Evolutionary conservation across 2,797 vertebrate species (phyloP).

Genomic region (Sebastolobus altivelis): DNA sequence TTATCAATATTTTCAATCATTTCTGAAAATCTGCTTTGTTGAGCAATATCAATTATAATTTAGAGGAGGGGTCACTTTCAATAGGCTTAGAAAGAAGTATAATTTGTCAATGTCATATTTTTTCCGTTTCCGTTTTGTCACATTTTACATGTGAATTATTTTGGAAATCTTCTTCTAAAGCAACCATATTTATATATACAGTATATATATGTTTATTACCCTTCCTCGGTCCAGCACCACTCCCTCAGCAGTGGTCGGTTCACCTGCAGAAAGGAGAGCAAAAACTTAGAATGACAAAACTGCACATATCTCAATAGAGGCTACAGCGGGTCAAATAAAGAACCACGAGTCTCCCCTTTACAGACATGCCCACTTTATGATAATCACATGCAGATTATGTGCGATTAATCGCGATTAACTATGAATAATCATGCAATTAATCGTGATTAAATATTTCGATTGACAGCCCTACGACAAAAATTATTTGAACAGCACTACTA

Average conservation of each 20-base stretch:
- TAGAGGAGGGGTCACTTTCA: neutral
- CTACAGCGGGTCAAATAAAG: too few species aligned
- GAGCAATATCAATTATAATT: neutral
- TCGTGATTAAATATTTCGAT: too few species aligned
- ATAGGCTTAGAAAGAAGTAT: neutral
- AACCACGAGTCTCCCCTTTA: too few species aligned
- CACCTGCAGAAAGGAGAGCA: slow-evolving; percentile 62
- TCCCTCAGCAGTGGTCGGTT: slow-evolving; percentile 76
- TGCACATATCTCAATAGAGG: neutral
- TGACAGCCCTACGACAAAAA: too few species aligned
- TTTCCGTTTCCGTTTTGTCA: neutral
- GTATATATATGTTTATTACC: slow-evolving; percentile 55
- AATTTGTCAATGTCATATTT: neutral
- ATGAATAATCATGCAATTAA: too few species aligned
- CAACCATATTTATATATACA: neutral
- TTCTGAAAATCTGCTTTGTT: neutral
- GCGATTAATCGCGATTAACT: too few species aligned
- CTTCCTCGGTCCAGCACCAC: slow-evolving; percentile 71
- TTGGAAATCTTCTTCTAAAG: neutral
- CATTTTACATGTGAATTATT: neutral
- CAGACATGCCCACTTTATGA: too few species aligned
- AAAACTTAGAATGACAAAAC: neutral
- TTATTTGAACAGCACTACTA: too few species aligned
- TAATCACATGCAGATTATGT: too few species aligned
- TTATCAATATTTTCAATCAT: neutral